Evolutionary conservation across 2,113 vertebrate species (phyloP).

Genomic region (Sprattus sprattus): DNA sequence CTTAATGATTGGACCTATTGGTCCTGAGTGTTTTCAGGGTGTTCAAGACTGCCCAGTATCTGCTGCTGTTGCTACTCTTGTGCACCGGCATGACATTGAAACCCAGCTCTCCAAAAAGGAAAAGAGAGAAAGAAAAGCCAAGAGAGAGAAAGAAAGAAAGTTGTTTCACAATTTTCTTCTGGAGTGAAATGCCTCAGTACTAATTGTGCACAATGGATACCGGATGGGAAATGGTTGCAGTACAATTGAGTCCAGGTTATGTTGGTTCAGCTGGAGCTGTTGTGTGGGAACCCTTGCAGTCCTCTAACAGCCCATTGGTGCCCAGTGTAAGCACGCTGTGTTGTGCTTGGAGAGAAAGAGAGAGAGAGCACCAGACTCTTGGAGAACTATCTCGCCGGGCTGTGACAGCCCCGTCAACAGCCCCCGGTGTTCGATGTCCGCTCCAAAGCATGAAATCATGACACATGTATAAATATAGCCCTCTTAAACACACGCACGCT

Average conservation of each 20-base stretch:
- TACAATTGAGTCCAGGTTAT: constrained; percentile 55
- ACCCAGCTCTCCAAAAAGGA: background rate
- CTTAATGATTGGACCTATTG: constrained; percentile 64
- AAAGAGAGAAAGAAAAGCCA: constrained; percentile 8
- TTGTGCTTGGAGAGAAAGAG: constrained; percentile 31
- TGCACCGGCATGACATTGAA: background rate
- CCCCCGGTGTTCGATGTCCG: background rate
- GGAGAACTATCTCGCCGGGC: background rate
- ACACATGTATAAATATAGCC: constrained; percentile 7
- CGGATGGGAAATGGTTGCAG: constrained; percentile 66
- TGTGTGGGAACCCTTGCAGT: constrained; percentile 45
- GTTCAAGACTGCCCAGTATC: constrained; percentile 54
- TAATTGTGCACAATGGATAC: constrained; percentile 71
- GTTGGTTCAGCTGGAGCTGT: constrained; percentile 60
- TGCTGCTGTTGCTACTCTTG: constrained; percentile 51
- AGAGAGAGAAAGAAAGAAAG: constrained; percentile 33
- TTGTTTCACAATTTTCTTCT: constrained; percentile 43
- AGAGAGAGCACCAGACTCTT: background rate
- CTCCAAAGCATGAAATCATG: constrained; percentile 10
- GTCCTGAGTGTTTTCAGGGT: constrained; percentile 45
- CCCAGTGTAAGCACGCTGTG: constrained; percentile 41
- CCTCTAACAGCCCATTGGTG: constrained; percentile 35
- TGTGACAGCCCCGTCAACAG: background rate
- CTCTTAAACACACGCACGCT: background rate
- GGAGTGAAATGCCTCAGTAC: constrained; percentile 52